phyloP scores from a whole-genome alignment of 2,113 vertebrate genomes.

The Phoenicopterus ruber region DNA sequence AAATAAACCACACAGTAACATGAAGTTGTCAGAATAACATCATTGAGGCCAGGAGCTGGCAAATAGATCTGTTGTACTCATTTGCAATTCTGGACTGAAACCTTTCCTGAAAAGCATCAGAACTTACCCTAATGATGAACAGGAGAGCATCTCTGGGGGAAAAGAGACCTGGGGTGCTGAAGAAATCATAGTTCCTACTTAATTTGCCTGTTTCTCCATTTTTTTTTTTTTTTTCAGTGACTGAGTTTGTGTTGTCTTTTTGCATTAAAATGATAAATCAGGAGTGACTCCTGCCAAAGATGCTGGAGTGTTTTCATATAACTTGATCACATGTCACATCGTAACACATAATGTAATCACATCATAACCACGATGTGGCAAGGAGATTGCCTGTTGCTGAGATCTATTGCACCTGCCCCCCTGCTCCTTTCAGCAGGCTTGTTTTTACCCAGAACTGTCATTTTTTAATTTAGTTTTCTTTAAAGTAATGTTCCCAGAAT shows the following conservation, averaged over 20 bases:
- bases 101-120: not conserved
- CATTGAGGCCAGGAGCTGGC: not conserved
- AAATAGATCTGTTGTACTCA: not conserved
- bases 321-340: not conserved
- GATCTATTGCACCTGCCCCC: not conserved
- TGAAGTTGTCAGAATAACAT: not conserved
- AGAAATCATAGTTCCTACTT: not conserved
- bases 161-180: not conserved
- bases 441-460: not conserved
- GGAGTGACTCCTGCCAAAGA: not conserved
- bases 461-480: not conserved
- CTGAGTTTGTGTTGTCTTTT: not conserved
- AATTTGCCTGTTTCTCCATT: not conserved
- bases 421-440: not conserved
- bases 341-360: not conserved
- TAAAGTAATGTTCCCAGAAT: not conserved
- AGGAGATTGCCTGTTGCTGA: not conserved
- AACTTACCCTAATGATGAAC: not conserved
- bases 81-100: not conserved
- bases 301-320: not conserved
- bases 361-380: no score
- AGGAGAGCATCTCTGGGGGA: not conserved
- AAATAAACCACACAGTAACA: not conserved
- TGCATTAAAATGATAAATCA: not conserved
- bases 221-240: not conserved